Evolutionary conservation across 2,888 invertebrate species (phyloP).

Genomic region (Heliothis peltigera): DNA sequence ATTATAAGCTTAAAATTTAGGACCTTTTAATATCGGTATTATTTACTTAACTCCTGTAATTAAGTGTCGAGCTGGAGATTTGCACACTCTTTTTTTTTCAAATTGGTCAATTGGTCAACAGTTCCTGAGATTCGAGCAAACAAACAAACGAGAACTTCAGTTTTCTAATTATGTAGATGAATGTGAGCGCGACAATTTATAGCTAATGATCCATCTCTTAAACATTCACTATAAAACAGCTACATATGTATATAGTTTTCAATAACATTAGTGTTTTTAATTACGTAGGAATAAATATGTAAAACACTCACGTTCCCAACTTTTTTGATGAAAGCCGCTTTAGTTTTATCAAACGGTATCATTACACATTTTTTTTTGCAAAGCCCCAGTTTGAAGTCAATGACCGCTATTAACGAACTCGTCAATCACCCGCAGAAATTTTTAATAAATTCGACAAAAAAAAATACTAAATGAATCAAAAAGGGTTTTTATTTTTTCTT

Average conservation of each 20-base stretch:
- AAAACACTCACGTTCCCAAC: background rate
- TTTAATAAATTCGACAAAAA: background rate
- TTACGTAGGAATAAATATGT: too few species aligned
- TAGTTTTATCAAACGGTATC: background rate
- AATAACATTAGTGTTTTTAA: too few species aligned
- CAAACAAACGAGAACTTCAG: too few species aligned
- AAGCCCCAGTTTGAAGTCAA: background rate
- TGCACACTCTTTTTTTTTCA: constrained; percentile 26
- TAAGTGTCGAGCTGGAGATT: background rate
- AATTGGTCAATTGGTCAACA: too few species aligned
- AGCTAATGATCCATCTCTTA: too few species aligned
- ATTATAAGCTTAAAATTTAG: constrained; percentile 55
- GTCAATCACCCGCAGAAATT: background rate
- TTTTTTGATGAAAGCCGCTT: background rate
- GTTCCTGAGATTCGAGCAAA: too few species aligned
- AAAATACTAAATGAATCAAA: background rate
- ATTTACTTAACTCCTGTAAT: constrained; percentile 12
- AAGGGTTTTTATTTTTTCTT: background rate
- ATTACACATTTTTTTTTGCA: background rate
- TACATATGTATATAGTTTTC: too few species aligned
- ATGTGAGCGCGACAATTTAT: too few species aligned
- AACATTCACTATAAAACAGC: too few species aligned
- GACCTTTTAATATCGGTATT: constrained; percentile 27
- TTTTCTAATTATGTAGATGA: too few species aligned
- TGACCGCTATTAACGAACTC: background rate